Conservation (phyloP, 2,888 invertebrate genomes). For the Cyclophora albipunctata region DNA sequence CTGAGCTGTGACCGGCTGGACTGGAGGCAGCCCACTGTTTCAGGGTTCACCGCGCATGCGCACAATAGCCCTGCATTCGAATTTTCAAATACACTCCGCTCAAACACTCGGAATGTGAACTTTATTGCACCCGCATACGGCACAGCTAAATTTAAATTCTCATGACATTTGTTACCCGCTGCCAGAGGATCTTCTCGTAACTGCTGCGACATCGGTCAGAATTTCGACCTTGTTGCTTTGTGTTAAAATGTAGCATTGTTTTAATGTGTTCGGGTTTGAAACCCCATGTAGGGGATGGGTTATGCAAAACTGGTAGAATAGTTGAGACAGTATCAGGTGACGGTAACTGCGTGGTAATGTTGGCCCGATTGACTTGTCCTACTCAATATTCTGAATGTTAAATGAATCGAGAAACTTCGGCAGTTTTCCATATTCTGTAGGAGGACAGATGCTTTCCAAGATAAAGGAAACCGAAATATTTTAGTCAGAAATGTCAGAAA, state of each 20-base stretch:
- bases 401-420: not conserved
- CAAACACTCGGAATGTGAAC: conserved; percentile 3
- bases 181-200: not conserved
- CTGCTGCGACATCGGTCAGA: conserved; percentile 1
- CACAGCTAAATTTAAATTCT: not conserved
- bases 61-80: conserved; percentile 10
- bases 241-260: not conserved
- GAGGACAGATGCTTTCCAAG: not conserved
- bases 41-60: conserved; percentile 26
- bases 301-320: conserved; percentile 26
- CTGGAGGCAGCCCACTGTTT: conserved; percentile 12
- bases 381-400: not conserved
- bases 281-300: conserved; percentile 26
- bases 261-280: conserved; percentile 20
- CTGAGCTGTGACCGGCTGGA: conserved; percentile 11
- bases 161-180: not conserved
- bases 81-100: conserved; percentile 3
- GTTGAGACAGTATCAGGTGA: conserved; percentile 20
- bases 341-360: conserved; percentile 17
- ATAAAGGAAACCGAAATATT: no score
- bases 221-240: conserved; percentile 7
- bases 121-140: conserved; percentile 6
- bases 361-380: conserved; percentile 4
- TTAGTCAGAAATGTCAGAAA: no score
- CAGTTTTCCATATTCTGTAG: not conserved